A percentile compares a stretch with the other conserved stretches of the same genome.
Evolutionary conservation across 2,888 invertebrate species (phyloP).

Genomic region (Teleogryllus oceanicus): DNA sequence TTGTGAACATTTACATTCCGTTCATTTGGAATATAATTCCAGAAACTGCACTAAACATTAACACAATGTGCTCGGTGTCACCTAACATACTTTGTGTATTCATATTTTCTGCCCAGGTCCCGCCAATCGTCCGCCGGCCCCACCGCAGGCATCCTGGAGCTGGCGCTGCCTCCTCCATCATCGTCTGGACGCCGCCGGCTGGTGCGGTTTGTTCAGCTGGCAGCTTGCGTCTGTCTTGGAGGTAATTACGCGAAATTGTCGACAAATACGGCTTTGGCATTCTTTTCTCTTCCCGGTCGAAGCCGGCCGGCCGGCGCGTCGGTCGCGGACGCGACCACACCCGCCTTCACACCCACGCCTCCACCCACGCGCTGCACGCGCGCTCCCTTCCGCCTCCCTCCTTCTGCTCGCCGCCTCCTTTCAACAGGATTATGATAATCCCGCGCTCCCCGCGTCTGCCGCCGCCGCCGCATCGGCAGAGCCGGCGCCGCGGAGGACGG

Average conservation of each 20-base stretch:
- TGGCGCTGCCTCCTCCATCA: too few species aligned
- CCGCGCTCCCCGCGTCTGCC: neutral
- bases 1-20: too few species aligned
- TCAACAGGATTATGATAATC: slow-evolving; percentile 9
- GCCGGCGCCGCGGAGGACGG: neutral
- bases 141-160: too few species aligned
- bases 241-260: neutral
- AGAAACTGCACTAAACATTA: too few species aligned
- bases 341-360: too few species aligned
- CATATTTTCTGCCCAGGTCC: neutral
- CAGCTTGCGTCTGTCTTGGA: neutral
- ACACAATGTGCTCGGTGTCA: too few species aligned
- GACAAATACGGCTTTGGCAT: slow-evolving; percentile 18
- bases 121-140: neutral
- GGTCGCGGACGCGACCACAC: too few species aligned
- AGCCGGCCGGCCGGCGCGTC: neutral
- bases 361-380: too few species aligned
- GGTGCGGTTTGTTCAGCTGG: neutral
- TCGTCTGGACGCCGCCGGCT: neutral
- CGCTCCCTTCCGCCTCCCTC: neutral
- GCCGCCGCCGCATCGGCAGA: neutral
- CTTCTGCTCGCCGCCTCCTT: neutral
- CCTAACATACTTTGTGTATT: too few species aligned
- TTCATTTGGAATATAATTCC: too few species aligned
- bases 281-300: slow-evolving; percentile 9